phyloP scores from a whole-genome alignment of 2,797 vertebrate genomes.

The Phrynocephalus forsythii region DNA sequence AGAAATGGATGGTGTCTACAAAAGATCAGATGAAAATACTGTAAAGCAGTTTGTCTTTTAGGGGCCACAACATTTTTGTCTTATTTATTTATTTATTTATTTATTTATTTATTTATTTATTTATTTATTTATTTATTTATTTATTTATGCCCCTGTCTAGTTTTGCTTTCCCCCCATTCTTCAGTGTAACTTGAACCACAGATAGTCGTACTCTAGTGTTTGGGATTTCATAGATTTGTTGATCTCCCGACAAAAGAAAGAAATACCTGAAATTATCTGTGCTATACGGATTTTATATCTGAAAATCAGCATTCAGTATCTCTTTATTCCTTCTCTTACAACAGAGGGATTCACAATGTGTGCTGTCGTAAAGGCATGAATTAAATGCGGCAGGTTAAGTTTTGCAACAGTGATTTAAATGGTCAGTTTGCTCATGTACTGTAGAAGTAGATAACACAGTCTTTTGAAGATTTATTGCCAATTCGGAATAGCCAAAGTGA shows the following conservation, averaged over 20 bases:
- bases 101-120: too few species aligned
- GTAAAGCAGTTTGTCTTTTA: too few species aligned
- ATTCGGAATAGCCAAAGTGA: constrained; percentile 6
- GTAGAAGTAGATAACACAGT: constrained; percentile 4
- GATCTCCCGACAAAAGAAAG: neutral
- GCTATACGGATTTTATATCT: neutral
- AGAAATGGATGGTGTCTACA: too few species aligned
- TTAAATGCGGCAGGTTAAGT: neutral
- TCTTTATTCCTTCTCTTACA: neutral
- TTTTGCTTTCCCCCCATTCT: constrained; percentile 8
- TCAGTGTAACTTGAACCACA: neutral
- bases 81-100: too few species aligned
- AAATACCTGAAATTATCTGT: constrained; percentile 33
- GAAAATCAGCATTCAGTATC: constrained; percentile 51
- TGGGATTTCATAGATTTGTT: neutral
- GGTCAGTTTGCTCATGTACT: neutral
- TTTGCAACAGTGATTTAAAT: constrained; percentile 25
- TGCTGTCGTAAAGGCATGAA: neutral
- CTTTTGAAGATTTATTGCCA: neutral
- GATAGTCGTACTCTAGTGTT: neutral
- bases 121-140: too few species aligned
- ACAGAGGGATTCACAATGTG: neutral
- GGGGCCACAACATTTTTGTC: too few species aligned
- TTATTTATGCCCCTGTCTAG: too few species aligned
- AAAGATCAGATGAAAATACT: too few species aligned